phyloP scores from a whole-genome alignment of 2,888 invertebrate genomes.

The Patella pellucida region DNA sequence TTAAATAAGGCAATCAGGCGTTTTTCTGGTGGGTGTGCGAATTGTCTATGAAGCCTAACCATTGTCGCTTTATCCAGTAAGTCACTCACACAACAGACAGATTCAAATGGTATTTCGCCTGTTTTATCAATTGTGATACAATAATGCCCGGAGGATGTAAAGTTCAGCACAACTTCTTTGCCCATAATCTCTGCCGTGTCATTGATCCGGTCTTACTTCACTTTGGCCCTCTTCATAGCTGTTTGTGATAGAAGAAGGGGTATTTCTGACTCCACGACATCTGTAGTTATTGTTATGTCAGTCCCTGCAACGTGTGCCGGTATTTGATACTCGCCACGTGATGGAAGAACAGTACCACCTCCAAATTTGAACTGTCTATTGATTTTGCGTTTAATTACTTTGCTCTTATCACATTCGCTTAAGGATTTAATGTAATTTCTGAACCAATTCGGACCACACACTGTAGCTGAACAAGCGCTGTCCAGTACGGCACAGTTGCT shows the following conservation, averaged over 20 bases:
- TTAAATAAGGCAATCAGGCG: slow-evolving; percentile 17
- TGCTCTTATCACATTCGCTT: background rate
- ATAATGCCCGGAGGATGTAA: slow-evolving; percentile 25
- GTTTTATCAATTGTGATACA: slow-evolving; percentile 20
- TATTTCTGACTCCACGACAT: slow-evolving; percentile 26
- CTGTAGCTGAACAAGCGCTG: slow-evolving; percentile 15
- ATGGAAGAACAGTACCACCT: slow-evolving; percentile 14
- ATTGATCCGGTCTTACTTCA: slow-evolving; percentile 18
- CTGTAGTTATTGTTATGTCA: slow-evolving; percentile 4
- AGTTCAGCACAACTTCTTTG: slow-evolving; percentile 15
- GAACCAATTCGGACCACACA: slow-evolving; percentile 15
- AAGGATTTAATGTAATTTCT: slow-evolving; percentile 13
- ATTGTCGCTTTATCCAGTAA: background rate
- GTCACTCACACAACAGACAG: background rate
- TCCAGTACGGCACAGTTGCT: slow-evolving; percentile 18
- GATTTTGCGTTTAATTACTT: slow-evolving; percentile 3
- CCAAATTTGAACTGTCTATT: slow-evolving; percentile 18
- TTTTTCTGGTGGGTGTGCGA: slow-evolving; percentile 7
- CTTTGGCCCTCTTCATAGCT: slow-evolving; percentile 24
- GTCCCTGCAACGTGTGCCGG: slow-evolving; percentile 14
- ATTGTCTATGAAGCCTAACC: slow-evolving; percentile 13
- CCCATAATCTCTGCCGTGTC: slow-evolving; percentile 20
- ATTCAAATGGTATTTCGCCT: background rate
- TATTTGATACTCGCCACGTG: slow-evolving; percentile 9
- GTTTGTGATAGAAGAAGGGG: slow-evolving; percentile 16